These are phyloP conservation scores for Eretmochelys imbricata DNA, from an alignment of 2,113 vertebrate species.

Conservation along the genomic window DNA sequence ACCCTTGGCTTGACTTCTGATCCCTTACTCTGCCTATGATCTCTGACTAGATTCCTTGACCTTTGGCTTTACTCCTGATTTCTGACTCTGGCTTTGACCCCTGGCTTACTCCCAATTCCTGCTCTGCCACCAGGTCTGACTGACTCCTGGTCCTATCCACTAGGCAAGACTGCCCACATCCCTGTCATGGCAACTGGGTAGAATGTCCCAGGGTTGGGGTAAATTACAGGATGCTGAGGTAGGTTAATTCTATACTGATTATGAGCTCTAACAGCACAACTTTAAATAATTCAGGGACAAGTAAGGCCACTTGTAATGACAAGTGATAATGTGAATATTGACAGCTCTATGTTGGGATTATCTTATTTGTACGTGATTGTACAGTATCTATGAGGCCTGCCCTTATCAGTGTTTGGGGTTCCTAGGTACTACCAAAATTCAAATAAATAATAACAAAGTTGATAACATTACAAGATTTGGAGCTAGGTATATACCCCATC, in stretches of 20 bases:
- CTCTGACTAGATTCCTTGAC: background rate
- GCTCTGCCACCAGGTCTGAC: background rate
- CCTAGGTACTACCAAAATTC: background rate
- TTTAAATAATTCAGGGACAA: background rate
- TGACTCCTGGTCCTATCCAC: background rate
- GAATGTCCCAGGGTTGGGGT: constrained; percentile 9
- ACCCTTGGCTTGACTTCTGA: background rate
- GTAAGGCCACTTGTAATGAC: fast-evolving
- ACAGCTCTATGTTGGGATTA: background rate
- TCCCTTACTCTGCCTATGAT: background rate
- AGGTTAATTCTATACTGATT: background rate
- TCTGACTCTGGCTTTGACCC: background rate
- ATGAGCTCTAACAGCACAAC: background rate
- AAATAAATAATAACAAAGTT: background rate
- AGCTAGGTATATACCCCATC: background rate
- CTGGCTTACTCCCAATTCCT: background rate
- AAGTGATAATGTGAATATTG: background rate
- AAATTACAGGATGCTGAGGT: constrained; percentile 3
- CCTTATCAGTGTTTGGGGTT: background rate
- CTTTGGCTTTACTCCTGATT: background rate
- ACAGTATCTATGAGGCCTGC: background rate
- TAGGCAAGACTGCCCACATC: background rate
- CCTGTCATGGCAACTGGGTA: constrained; percentile 21
- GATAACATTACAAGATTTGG: background rate
- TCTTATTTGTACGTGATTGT: background rate